Evolutionary conservation across 2,113 vertebrate species (phyloP), one percentile per base, ranked within the genome.

Genomic region (Asarcornis scutulata): DNA sequence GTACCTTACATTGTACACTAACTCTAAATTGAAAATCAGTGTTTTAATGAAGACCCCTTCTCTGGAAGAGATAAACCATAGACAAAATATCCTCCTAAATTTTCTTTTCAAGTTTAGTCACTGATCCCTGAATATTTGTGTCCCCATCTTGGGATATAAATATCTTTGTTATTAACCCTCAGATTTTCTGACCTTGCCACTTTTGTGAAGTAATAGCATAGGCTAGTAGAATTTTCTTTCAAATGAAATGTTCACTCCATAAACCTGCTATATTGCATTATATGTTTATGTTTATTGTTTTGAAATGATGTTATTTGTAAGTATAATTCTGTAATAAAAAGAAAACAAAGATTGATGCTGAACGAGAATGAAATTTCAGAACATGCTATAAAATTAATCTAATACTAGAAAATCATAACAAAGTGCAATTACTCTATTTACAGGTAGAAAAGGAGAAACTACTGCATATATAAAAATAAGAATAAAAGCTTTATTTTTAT

Each of bases 291-390:
- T 94, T 95, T 68, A 96, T 88, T 95, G 53, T 86, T 92, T 53
- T 82, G 86, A 96, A 97, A 96, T 74, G 66, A 76, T 95, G 73
- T 91, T 96, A 95, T 97, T 97, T 96, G 84, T 95, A 97, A 97
- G 78, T 93, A 79, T 95, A 97, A 97, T 97, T 97, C 93, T 79
- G 77, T 71, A 97, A 96, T 98, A 96, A 97, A 96, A 96, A 80
- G 85, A 86, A 96, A 97, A 75, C 80, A 88, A 90, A 91, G 95
- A 97, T 95, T 96, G 89, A 95, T 97, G 92, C 78, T 74, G 55
- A 97, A 96, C 96, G 91, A 93, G 97, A 98, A 97, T 96, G 85
- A 97, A 97, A 96, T 97, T 98, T 97, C 91, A 93, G 82, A 96
- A 92, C 82, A 50, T 58, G 77, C 83, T 83, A 90, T 95, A 97